A percentile compares a stretch with the other conserved stretches of the same genome.
Evolutionary conservation across 2,113 vertebrate species (phyloP).

Genomic region (Tilapia sparmanii): DNA sequence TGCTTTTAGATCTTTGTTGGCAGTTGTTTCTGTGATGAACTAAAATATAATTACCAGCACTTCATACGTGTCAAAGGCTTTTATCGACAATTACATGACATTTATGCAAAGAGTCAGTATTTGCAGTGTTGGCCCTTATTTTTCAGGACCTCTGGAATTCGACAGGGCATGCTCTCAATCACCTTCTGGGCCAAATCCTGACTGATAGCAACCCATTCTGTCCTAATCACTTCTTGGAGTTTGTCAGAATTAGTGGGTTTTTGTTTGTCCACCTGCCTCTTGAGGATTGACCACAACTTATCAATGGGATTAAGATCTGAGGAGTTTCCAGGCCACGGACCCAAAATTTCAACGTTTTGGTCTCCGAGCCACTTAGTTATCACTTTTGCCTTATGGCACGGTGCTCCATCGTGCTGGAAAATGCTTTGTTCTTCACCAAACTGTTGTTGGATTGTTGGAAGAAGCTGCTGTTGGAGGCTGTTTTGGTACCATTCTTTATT

Average conservation of each 20-base stretch:
- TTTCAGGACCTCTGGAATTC: not conserved
- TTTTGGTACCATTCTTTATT: not conserved
- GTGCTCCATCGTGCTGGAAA: fast-evolving
- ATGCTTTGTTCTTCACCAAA: not conserved
- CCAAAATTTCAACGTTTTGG: fast-evolving
- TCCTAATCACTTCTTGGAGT: not conserved
- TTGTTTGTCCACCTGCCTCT: not conserved
- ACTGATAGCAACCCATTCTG: not conserved
- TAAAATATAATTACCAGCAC: not conserved
- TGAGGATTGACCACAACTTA: fast-evolving
- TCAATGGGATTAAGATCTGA: not conserved
- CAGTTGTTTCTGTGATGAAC: not conserved
- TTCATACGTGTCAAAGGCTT: not conserved
- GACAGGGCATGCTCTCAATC: not conserved
- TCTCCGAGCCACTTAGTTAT: fast-evolving
- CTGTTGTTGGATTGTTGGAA: not conserved
- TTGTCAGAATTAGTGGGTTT: not conserved
- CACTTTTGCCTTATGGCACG: not conserved
- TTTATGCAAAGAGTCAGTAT: not conserved
- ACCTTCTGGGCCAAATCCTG: not conserved
- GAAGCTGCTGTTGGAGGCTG: fast-evolving
- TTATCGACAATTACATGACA: not conserved
- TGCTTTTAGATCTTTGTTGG: not conserved
- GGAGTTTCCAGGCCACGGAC: not conserved
- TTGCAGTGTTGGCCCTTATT: fast-evolving